These are phyloP conservation scores for Oscheius sp. DNA, from an alignment of 2,888 invertebrate species.

Conservation along the genomic window DNA sequence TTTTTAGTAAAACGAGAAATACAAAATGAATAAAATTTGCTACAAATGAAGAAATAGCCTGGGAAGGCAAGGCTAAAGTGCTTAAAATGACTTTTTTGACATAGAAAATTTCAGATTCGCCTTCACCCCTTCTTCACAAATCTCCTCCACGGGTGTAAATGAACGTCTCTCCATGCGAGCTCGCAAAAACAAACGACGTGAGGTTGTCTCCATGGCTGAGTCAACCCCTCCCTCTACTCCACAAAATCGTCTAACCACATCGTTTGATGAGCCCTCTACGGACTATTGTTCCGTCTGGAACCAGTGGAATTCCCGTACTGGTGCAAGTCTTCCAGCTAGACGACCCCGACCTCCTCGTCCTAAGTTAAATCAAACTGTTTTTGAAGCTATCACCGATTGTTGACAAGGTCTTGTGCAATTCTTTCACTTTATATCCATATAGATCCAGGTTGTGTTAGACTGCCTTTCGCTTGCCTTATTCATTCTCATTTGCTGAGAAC, in stretches of 20 bases:
- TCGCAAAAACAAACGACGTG: conserved; percentile 19
- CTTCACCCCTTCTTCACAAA: background rate
- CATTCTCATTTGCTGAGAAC: background rate
- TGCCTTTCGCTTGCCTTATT: background rate
- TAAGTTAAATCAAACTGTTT: conserved; percentile 8
- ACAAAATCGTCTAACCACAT: background rate
- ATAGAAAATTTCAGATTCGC: conserved; percentile 23
- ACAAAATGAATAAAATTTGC: too few relatives aligned
- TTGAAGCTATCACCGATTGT: conserved; percentile 18
- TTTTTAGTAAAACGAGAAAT: too few relatives aligned
- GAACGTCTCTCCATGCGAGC: conserved; percentile 28
- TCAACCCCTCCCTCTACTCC: conserved; percentile 6
- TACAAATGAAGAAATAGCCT: too few relatives aligned
- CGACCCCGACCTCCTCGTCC: conserved; percentile 14
- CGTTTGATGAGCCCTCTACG: conserved; percentile 3
- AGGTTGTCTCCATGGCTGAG: background rate
- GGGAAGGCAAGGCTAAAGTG: background rate
- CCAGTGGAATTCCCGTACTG: conserved; percentile 22
- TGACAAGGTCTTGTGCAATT: conserved; percentile 7
- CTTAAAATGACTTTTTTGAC: background rate
- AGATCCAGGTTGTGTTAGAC: background rate
- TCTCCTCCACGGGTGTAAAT: background rate
- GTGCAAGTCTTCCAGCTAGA: conserved; percentile 21
- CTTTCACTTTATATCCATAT: background rate
- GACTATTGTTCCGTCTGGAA: conserved; percentile 25